Base-by-base conservation (phyloP, 2,888 invertebrate genomes). In the Phrixothrix hirtus region DNA sequence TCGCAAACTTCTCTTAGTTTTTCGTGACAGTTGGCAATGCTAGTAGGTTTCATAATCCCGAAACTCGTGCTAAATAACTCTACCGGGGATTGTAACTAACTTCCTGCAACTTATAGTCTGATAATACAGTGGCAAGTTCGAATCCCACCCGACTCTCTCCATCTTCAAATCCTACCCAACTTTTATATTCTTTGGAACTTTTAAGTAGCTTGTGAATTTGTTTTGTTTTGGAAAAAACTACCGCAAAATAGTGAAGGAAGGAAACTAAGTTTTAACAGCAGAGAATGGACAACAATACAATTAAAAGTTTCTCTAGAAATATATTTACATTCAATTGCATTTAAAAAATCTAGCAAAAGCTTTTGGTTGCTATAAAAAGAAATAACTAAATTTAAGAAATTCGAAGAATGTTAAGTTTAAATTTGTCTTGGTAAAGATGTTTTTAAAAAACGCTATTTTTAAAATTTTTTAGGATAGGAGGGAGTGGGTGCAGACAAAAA, bases 41-140 rank as follows among this genome's bases (percentile, higher is more conserved):
- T n/a, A 47, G 56, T 53, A 53, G 56, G 56, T 56, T 59, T 61
- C 57, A 61, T 61, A 61, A 61, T 59, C 61, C 61, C 54, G 46
- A 51, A 56, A 55, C 59, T 58, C 56, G 56, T 43, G 56, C 59
- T 59, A 61, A 61, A 61, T 61, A 61, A 61, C 61, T 58, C 61
- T 56, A 48, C 52, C 43, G 59, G 57, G 61, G 55, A 61, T 59
- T 58, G 61, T 59, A 61, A 55, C 61, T 59, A 61, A 59, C 59
- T 61, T 59, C 55, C 52, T 57, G 59, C 57, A 61, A 61, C 56
- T 61, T 61, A 61, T 55, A 59, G 61, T 58, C 59, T 59, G 61
- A 61, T 61, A 61, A 61, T 61, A 61, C 61, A 59, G 49, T 59
- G 51, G 51, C 55, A 52, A 55, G 52, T 59, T 61, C 59, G 59